Conservation (phyloP, 2,797 vertebrate species). For the Smutsia temminckii region DNA sequence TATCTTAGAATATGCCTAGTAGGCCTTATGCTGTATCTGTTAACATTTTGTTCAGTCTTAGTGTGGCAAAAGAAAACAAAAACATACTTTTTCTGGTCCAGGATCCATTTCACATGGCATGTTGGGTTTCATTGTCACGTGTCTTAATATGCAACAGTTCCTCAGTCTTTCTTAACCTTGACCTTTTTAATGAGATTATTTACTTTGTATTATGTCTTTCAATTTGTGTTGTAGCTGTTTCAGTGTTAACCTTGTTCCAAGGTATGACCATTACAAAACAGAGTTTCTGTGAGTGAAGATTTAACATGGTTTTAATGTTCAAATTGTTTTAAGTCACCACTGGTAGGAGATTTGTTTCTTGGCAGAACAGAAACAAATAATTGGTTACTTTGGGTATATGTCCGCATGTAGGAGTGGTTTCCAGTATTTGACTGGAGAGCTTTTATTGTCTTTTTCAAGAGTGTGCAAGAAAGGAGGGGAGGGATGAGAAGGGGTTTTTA, state of each 20-base stretch:
- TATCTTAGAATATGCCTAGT: not conserved
- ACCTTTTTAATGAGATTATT: not conserved
- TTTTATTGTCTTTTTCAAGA: not conserved
- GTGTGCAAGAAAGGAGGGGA: not conserved
- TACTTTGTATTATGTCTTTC: not conserved
- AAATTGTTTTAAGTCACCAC: not conserved
- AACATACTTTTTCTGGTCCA: not conserved
- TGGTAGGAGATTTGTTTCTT: not conserved
- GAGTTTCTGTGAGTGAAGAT: not conserved
- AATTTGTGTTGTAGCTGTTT: not conserved
- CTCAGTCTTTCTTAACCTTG: not conserved
- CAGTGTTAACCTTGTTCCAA: not conserved
- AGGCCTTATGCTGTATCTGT: not conserved
- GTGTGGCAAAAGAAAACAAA: not conserved
- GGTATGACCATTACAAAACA: not conserved
- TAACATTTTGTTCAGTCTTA: not conserved
- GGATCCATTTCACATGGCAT: not conserved
- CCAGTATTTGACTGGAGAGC: not conserved
- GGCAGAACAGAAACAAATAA: not conserved
- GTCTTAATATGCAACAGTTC: not conserved
- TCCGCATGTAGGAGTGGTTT: not conserved
- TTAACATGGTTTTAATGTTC: not conserved
- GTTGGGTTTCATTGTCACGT: not conserved
- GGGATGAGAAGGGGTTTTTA: not conserved
- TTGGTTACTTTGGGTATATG: not conserved